Percentiles rank a stretch among this genome's conserved stretches.
These are phyloP conservation scores for Aphidius gifuensis DNA, from an alignment of 1,140 invertebrate species.

Conservation along the genomic window DNA sequence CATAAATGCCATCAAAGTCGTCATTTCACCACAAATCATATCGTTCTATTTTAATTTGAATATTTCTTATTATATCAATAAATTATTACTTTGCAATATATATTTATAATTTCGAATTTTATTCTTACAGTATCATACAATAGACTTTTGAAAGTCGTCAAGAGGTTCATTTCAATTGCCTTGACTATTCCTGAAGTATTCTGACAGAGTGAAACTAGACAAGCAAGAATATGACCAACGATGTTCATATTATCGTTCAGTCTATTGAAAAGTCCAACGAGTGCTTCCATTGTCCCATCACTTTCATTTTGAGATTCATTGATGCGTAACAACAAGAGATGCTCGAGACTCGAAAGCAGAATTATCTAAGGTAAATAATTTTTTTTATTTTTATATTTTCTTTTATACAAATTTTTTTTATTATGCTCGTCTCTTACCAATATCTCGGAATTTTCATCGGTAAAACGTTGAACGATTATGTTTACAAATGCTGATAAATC, in stretches of 20 bases:
- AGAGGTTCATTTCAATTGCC: conserved; percentile 26
- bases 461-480: conserved; percentile 24
- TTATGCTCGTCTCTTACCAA: conserved; percentile 21
- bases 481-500: conserved; percentile 25
- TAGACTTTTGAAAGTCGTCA: conserved; percentile 26
- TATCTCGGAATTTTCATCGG: conserved; percentile 25
- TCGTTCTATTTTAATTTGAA: conserved; percentile 2
- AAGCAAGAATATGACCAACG: conserved; percentile 26
- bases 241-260: conserved; percentile 27
- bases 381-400: not conserved
- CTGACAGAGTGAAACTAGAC: conserved; percentile 33
- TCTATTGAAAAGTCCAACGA: conserved; percentile 28
- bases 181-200: conserved; percentile 29
- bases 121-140: conserved; percentile 29
- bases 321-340: conserved; percentile 26
- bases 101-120: conserved; percentile 1
- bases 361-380: conserved; percentile 23
- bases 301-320: conserved; percentile 27
- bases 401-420: not conserved
- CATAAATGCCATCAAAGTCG: not conserved
- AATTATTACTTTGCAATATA: not conserved
- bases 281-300: conserved; percentile 28
- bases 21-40: not conserved
- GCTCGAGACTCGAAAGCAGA: conserved; percentile 29
- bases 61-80: not conserved